Evolutionary conservation across 2,113 vertebrate genomes (phyloP).

Genomic region (Dicrurus megarhynchus): DNA sequence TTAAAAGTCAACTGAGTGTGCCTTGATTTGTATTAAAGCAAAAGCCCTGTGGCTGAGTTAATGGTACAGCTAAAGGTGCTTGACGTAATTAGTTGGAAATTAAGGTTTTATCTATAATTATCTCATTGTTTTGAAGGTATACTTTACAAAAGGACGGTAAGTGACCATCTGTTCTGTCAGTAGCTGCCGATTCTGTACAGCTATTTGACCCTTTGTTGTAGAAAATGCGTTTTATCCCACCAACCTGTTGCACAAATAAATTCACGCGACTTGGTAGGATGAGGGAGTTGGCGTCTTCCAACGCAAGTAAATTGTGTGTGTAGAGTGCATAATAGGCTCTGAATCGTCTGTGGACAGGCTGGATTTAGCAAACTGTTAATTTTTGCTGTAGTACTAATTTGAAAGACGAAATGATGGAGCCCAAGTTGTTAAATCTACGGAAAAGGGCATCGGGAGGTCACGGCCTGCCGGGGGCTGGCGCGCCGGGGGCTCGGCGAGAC

Average conservation of each 20-base stretch:
- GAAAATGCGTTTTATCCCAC: not conserved
- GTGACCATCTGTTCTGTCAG: not conserved
- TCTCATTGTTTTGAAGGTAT: not conserved
- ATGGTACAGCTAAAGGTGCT: not conserved
- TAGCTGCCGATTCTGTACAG: not conserved
- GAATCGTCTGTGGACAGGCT: not conserved
- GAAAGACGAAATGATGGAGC: too few relatives aligned
- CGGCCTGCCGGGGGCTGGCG: not conserved
- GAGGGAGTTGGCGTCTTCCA: not conserved
- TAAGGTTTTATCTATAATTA: not conserved
- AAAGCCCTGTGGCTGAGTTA: not conserved
- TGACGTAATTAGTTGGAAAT: not conserved
- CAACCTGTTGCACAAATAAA: not conserved
- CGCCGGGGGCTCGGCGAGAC: not conserved
- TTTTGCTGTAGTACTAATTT: not conserved
- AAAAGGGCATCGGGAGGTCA: constrained; percentile 13
- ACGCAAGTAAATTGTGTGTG: not conserved
- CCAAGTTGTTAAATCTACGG: not conserved
- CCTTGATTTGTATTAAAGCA: not conserved
- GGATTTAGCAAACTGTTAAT: not conserved
- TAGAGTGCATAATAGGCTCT: not conserved
- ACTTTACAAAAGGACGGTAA: not conserved
- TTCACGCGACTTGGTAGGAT: not conserved
- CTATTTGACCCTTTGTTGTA: not conserved
- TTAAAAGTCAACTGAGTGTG: not conserved